Conservation (phyloP, 2,797 vertebrate genomes). For the Gymnopithys bicolor region DNA sequence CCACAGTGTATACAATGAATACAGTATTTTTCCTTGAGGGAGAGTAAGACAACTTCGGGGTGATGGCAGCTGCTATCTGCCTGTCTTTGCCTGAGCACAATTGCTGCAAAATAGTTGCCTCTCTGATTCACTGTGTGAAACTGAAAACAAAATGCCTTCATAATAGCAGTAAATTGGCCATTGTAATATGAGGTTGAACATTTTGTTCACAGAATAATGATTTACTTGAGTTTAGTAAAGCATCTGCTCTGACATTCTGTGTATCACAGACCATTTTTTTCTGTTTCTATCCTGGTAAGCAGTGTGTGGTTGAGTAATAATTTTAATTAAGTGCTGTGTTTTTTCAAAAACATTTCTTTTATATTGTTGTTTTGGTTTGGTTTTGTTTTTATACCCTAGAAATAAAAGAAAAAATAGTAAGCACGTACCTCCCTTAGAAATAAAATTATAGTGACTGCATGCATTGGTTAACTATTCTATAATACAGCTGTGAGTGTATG, state of each 20-base stretch:
- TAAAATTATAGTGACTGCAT: not conserved
- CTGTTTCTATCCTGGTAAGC: not conserved
- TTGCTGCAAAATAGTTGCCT: not conserved
- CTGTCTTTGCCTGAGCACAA: not conserved
- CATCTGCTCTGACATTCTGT: not conserved
- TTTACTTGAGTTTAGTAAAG: not conserved
- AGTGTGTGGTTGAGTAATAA: not conserved
- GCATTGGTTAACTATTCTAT: not conserved
- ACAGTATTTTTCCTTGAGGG: not conserved
- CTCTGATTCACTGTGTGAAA: not conserved
- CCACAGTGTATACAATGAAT: not conserved
- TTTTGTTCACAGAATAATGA: slow-evolving; percentile 5
- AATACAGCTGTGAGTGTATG: not conserved
- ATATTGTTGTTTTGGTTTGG: not conserved
- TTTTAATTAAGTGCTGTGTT: not conserved
- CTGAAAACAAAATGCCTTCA: not conserved
- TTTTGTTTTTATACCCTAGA: not conserved
- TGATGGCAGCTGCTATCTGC: not conserved
- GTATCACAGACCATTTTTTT: not conserved
- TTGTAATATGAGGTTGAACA: not conserved
- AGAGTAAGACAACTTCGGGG: not conserved
- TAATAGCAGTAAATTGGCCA: not conserved
- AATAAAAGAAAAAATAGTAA: not conserved
- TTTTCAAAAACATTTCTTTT: not conserved
- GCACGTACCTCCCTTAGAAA: not conserved